These are phyloP conservation scores for Brachionus angularis DNA, from an alignment of 1,140 invertebrate genomes.

Conservation along the genomic window DNA sequence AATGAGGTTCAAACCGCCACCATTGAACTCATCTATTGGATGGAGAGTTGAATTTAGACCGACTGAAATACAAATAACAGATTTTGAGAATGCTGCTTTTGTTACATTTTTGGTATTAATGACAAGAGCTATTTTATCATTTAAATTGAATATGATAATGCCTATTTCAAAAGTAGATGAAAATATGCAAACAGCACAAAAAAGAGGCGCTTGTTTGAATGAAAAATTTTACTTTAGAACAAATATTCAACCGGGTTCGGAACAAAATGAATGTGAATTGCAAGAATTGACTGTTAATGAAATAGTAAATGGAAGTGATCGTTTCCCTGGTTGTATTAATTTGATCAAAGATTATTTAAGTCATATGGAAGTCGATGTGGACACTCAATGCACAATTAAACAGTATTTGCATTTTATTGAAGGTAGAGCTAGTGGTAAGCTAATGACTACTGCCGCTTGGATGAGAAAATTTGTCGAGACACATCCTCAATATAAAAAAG, in stretches of 20 bases:
- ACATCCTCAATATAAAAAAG: conserved; percentile 82
- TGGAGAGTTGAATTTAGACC: conserved; percentile 99
- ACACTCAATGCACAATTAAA: conserved; percentile 90
- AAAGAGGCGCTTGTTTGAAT: conserved; percentile 73
- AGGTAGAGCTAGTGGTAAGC: conserved; percentile 68
- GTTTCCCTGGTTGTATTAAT: conserved; percentile 87
- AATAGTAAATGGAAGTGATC: conserved; percentile 81
- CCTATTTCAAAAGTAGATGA: conserved; percentile 97
- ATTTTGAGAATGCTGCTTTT: conserved; percentile 98
- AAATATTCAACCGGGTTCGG: conserved; percentile 38
- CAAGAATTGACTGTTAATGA: conserved; percentile 78
- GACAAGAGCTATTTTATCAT: conserved; percentile 92
- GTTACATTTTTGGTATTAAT: conserved; percentile 95
- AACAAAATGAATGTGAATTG: neutral
- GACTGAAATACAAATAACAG: conserved; percentile 75
- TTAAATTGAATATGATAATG: conserved; percentile 89
- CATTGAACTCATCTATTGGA: conserved; percentile 74
- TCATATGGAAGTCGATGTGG: conserved; percentile 76
- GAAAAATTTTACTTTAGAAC: conserved; percentile 66
- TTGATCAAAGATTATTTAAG: conserved; percentile 86
- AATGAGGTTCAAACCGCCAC: conserved; percentile 98
- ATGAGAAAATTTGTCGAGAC: conserved; percentile 79
- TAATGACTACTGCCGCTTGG: conserved; percentile 65
- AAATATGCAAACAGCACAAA: conserved; percentile 92
- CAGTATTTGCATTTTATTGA: conserved; percentile 93